Conservation (phyloP, 2,888 invertebrate species). For the Phaedon cochleariae region DNA sequence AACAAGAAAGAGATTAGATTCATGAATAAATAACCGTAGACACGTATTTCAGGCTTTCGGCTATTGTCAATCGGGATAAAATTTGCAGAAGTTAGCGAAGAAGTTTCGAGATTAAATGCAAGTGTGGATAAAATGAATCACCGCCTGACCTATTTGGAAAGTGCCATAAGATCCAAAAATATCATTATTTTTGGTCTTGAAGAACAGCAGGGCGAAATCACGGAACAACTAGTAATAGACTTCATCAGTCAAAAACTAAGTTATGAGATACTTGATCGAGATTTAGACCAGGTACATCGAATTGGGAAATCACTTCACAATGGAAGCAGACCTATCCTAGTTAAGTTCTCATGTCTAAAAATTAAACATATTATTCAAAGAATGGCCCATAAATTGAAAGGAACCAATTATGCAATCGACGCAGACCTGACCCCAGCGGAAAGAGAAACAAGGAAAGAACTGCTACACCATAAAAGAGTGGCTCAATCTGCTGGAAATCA, state of each 20-base stretch:
- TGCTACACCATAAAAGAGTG: neutral
- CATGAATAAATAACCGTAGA: no score
- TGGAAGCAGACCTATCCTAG: neutral
- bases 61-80: neutral
- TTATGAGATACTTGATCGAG: neutral
- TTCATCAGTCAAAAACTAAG: neutral
- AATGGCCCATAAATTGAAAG: neutral
- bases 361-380: neutral
- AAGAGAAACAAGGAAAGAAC: conserved; percentile 6
- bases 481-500: conserved; percentile 4
- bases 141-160: neutral
- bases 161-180: neutral
- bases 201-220: neutral
- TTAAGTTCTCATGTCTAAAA: neutral
- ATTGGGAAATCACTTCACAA: neutral
- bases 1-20: no score
- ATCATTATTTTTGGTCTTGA: neutral
- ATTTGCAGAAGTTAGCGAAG: neutral
- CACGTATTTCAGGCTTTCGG: no score
- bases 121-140: neutral
- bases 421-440: neutral
- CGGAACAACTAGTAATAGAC: neutral
- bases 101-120: neutral
- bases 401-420: conserved; percentile 6
- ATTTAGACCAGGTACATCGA: neutral